phyloP scores from a whole-genome alignment of 2,113 vertebrate species.

The Amblyornis subalaris region DNA sequence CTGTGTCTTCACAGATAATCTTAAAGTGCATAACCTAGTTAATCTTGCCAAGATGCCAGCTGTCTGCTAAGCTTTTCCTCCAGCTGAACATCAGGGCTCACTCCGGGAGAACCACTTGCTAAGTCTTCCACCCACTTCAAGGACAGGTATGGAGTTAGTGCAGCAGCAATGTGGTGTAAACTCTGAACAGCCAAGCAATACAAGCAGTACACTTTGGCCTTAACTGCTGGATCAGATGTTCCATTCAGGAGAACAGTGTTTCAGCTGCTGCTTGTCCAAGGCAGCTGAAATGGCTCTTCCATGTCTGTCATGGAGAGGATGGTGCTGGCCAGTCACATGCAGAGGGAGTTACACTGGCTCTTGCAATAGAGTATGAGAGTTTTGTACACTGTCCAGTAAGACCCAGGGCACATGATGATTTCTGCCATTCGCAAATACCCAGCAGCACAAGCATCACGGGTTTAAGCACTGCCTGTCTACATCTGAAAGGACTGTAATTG shows the following conservation, averaged over 20 bases:
- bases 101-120: background rate
- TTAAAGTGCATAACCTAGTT: background rate
- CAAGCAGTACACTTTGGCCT: background rate
- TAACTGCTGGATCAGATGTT: background rate
- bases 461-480: background rate
- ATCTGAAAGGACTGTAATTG: background rate
- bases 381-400: background rate
- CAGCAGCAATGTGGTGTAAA: background rate
- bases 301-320: background rate
- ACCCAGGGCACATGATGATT: background rate
- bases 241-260: background rate
- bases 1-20: background rate
- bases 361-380: rapidly evolving
- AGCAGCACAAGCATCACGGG: background rate
- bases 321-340: background rate
- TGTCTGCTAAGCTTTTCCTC: background rate
- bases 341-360: background rate
- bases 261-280: background rate
- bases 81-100: background rate
- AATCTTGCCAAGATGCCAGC: background rate
- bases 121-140: background rate
- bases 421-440: background rate
- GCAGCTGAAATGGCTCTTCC: background rate
- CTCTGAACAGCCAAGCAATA: background rate
- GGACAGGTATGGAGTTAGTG: background rate